Percentiles rank a stretch among this genome's conserved stretches.
Evolutionary conservation across 2,113 vertebrate species (phyloP).

Genomic region (Egretta garzetta): DNA sequence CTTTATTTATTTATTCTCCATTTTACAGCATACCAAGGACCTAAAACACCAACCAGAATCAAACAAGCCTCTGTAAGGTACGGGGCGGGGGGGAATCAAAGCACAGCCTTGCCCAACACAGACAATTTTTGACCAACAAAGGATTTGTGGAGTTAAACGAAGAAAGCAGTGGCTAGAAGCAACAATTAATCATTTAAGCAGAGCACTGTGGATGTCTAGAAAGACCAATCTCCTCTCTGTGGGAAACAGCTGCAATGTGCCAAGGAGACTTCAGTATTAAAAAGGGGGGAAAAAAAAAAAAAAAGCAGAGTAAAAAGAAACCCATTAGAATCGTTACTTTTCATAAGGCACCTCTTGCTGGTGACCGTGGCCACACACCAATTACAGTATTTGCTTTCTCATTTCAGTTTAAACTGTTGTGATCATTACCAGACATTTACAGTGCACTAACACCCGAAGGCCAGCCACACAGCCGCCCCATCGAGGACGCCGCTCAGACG

Average conservation of each 20-base stretch:
- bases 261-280: not conserved
- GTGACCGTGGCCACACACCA: not conserved
- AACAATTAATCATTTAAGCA: not conserved
- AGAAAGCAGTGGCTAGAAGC: not conserved
- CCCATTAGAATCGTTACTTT: not conserved
- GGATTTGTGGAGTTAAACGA: not conserved
- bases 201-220: not conserved
- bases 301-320: not conserved
- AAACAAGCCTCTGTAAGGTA: not conserved
- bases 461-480: not conserved
- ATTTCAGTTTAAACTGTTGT: accelerated
- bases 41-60: not conserved
- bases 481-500: not conserved
- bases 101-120: not conserved
- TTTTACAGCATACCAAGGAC: not conserved
- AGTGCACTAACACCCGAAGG: accelerated
- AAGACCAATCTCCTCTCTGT: not conserved
- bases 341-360: not conserved
- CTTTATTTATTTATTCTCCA: not conserved
- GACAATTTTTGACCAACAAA: not conserved
- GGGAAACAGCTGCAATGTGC: not conserved
- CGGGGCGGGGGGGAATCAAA: not conserved
- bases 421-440: accelerated
- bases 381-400: not conserved
- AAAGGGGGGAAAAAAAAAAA: not conserved